Conservation (phyloP, 2,888 invertebrate genomes). For the Rapana venosa region DNA sequence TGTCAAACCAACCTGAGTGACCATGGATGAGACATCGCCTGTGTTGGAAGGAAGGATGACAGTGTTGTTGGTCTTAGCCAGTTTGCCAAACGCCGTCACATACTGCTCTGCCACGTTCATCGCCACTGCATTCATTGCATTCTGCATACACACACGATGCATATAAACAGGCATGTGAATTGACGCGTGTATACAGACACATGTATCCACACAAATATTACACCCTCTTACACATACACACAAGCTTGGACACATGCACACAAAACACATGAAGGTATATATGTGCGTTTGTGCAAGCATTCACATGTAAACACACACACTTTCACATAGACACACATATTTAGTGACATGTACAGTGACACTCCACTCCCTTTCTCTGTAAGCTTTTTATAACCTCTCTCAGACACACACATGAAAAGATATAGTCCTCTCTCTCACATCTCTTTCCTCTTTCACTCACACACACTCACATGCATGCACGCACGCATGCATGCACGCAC, state of each 20-base stretch:
- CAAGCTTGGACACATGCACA: no score
- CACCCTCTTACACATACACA: background rate
- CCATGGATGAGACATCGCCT: conserved; percentile 86
- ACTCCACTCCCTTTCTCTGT: no score
- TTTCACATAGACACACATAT: no score
- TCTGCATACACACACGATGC: conserved; percentile 77
- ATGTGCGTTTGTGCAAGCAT: no score
- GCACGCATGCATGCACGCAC: no score
- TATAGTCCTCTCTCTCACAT: background rate
- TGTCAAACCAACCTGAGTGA: conserved; percentile 85
- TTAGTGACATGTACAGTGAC: no score
- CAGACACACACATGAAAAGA: no score
- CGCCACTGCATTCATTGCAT: conserved; percentile 93
- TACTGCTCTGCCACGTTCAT: conserved; percentile 97
- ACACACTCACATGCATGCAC: no score
- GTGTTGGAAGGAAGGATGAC: conserved; percentile 94
- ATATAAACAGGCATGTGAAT: background rate
- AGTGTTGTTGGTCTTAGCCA: conserved; percentile 96
- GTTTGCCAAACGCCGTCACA: conserved; percentile 92
- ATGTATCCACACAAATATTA: background rate
- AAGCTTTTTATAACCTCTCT: no score
- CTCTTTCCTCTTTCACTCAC: background rate
- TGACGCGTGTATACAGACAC: background rate
- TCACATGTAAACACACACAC: no score
- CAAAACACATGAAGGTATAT: no score